A percentile compares a stretch with the other conserved stretches of the same genome.
Conservation (phyloP, 2,888 invertebrate genomes). For the Portevinia maculata region DNA sequence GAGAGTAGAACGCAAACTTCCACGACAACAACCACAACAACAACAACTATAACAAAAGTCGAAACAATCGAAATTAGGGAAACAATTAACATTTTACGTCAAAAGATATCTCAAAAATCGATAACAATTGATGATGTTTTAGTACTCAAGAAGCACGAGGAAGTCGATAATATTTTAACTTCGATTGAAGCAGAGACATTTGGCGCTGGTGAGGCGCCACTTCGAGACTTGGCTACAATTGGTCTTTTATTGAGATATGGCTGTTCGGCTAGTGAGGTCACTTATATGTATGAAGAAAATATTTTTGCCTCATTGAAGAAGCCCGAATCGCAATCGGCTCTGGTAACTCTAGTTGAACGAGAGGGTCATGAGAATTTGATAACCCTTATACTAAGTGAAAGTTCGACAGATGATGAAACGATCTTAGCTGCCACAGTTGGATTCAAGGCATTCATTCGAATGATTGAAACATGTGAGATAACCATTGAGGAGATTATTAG, state of each 20-base stretch:
- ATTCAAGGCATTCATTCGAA: constrained; percentile 92
- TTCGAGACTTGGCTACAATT: constrained; percentile 92
- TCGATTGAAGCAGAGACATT: constrained; percentile 90
- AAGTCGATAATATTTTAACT: constrained; percentile 90
- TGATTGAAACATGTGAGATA: constrained; percentile 91
- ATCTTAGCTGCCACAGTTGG: constrained; percentile 91
- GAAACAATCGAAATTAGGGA: constrained; percentile 82
- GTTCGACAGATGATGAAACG: constrained; percentile 90
- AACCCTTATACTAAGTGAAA: constrained; percentile 91
- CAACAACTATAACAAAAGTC: constrained; percentile 72
- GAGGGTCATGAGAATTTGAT: constrained; percentile 92
- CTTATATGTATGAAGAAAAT: constrained; percentile 90
- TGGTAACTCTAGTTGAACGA: constrained; percentile 92
- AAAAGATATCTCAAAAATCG: constrained; percentile 81
- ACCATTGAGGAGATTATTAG: constrained; percentile 93
- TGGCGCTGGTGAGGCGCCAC: constrained; percentile 90
- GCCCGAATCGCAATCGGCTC: constrained; percentile 92
- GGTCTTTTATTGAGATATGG: constrained; percentile 91
- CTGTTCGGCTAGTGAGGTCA: constrained; percentile 89
- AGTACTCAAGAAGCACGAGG: constrained; percentile 86
- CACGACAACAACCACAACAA: constrained; percentile 75
- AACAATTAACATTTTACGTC: constrained; percentile 83
- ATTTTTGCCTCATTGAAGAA: constrained; percentile 91
- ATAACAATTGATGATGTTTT: constrained; percentile 84
- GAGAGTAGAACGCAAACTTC: constrained; percentile 77